Evolutionary conservation across 2,797 vertebrate genomes (phyloP), one percentile per base, ranked within the genome.

Genomic region (Austrolebias charrua): DNA sequence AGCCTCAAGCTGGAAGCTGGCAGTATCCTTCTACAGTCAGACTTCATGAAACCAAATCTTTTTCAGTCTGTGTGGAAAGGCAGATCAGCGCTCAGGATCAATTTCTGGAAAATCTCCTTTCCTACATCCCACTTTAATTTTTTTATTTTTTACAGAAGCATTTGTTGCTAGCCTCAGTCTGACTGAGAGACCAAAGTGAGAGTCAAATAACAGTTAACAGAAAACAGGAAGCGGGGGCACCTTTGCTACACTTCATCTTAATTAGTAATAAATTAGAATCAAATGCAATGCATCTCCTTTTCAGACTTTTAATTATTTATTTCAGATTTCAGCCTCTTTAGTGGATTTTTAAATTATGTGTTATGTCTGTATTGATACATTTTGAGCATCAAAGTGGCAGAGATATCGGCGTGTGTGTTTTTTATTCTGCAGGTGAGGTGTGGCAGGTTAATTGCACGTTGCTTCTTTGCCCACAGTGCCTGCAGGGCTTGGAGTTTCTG

Each of bases 401-500:
- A 67, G 43, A 73, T 74, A 71, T 71, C 42, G 18, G 46, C 47
- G 52, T 31, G 35, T 48, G 53, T 67, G 10, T 64, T 46, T 64
- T 49, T 71, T 47, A 40, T 42, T 66, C 56, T 43, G 10, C 38
- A 40, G 38, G 38, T 40, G 43, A 55, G 59, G 63, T 71, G 78
- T 54, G 73, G 66, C 70, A 70, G 75, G 84, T 85, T 80, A 73
- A 80, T 20, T 78, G 68, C 68, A 75, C 69, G 66, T 65, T 63
- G 61, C 51, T 61, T 56, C 63, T 4, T 24, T 52, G 57, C 68
- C 73, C 45, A 28, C 35, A 55, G 78, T 47, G 59, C 58, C 62
- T 35, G 35, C 46, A 61, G 55, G 42, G 6, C 65, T 85, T 76
- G 64, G 80, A 78, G 66, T 20, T 18, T 68, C 50, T 46, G 2